Conservation (phyloP, 2,113 vertebrate species). For the Gymnarchus niloticus region DNA sequence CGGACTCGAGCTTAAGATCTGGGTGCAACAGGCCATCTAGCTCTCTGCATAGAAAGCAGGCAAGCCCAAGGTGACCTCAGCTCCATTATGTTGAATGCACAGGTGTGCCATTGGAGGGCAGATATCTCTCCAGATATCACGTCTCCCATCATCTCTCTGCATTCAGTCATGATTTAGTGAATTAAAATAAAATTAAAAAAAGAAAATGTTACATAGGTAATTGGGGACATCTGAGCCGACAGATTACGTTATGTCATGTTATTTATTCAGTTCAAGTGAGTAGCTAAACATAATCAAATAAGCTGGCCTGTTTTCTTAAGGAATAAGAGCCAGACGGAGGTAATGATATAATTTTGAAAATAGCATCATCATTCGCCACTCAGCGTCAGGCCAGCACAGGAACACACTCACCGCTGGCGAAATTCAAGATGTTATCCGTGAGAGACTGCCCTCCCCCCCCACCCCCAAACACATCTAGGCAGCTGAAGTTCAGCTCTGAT, state of each 20-base stretch:
- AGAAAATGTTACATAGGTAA: background rate
- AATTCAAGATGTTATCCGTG: constrained; percentile 55
- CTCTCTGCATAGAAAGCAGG: background rate
- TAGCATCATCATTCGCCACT: constrained; percentile 45
- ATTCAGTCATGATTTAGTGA: background rate
- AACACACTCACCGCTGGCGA: constrained; percentile 50
- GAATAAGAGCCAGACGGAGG: constrained; percentile 43
- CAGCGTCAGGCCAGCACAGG: constrained; percentile 55
- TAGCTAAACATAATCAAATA: constrained; percentile 41
- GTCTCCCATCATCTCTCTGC: background rate
- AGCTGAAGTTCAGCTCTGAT: constrained; percentile 91
- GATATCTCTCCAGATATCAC: background rate
- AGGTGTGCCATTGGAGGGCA: constrained; percentile 1
- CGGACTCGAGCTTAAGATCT: background rate
- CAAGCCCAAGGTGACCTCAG: background rate
- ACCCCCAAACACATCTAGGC: constrained; percentile 59
- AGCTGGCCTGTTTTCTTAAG: constrained; percentile 34
- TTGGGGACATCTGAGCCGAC: background rate
- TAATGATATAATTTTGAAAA: constrained; percentile 50
- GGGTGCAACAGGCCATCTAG: background rate
- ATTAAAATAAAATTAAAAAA: constrained; percentile 5
- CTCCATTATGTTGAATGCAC: background rate
- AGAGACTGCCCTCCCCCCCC: constrained; percentile 31
- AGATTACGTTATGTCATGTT: constrained; percentile 20
- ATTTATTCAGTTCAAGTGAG: constrained; percentile 39